Evolutionary conservation across 2,888 invertebrate genomes (phyloP), one percentile per base, ranked within the genome.

Genomic region (Thera obeliscata): DNA sequence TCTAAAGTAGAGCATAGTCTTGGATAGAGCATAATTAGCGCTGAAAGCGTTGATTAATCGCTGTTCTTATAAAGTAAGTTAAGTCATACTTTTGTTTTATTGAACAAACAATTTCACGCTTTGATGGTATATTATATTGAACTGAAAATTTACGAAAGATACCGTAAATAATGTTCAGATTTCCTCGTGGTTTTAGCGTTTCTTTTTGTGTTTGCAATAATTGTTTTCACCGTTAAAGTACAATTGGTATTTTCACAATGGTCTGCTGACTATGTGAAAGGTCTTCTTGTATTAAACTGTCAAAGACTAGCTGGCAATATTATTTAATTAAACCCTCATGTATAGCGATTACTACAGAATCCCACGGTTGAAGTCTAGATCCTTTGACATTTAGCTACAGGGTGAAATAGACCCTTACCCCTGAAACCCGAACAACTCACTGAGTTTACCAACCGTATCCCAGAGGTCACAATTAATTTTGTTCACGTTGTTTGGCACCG

Each of bases 381-480:
- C 33, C 1, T 64, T 59, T 49, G 54, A 67, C 22, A 67, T 62
- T 70, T 64, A 67, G 66, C 50, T 61, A 41, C 61, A 22, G 55
- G 60, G 11, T 54, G 41, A 66, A 68, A 54, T 60, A 64, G 58
- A 70, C 67, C 55, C 36, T 60, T 43, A 46, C 48, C 56, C 56
- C 48, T 48, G 57, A 67, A 65, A 70, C 69, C 58, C 67, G 71
- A 72, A 74, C 74, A 71, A 68, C 71, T 72, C 67, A 66, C 69
- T 61, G 65, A 60, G 60, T 68, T 67, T 69, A 67, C 71, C 65
- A 61, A 60, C 61, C 38, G 64, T 56, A 61, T 65, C 58, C 52
- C 54, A 38, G 54, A 43, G 62, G 50, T 9, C 33, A 9, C 52
- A 74, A 78, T 77, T 75, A 75, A 79, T 78, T 76, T 77, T 76